Evolutionary conservation across 2,113 vertebrate species (phyloP), one percentile per base, ranked within the genome.

Genomic region (Istiophorus platypterus): DNA sequence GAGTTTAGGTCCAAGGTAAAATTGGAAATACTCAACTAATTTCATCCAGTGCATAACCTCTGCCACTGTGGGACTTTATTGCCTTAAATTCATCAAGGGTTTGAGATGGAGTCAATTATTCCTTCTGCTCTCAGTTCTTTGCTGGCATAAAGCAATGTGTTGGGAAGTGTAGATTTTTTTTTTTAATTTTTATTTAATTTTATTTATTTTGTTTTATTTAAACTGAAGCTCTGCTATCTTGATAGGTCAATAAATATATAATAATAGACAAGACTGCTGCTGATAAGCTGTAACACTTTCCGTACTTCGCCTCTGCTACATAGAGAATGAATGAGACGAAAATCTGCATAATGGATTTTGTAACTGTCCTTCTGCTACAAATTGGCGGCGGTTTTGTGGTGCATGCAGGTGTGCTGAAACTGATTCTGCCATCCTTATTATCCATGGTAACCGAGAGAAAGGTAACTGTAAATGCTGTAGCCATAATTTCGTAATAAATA

Each of bases 21-120:
- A 89, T 88, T 92, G 88, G 70, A 91, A 91, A 92, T 76, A 67
- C 74, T 76, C 76, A 54, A 58, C 71, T 84, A 83, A 86, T 87
- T 91, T 78, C 67, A 56, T 80, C 65, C 47, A 78, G 78, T 66
- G 39, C 12, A 0, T 72, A 72, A 90, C 89, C 91, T 85, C 73
- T 76, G 74, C 67, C 72, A 47, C 66, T 68, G 47, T 49, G 67
- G 29, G 73, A 82, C 82, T 85, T 77, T 76, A 76, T 65, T 87
- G 58, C 79, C 59, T 80, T 81, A 81, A 89, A 83, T 76, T 89
- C n/a, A 66, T 84, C 62, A 75, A 82, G 58, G 68, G 29, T 78
- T 82, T 59, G 80, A 75, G 49, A 51, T 76, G 57, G 34, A 84
- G 67, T 81, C 73, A 74, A 83, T 89, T 82, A 86, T 79, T 71